Conservation (phyloP, 2,797 vertebrate genomes). For the Chelon labrosus region DNA sequence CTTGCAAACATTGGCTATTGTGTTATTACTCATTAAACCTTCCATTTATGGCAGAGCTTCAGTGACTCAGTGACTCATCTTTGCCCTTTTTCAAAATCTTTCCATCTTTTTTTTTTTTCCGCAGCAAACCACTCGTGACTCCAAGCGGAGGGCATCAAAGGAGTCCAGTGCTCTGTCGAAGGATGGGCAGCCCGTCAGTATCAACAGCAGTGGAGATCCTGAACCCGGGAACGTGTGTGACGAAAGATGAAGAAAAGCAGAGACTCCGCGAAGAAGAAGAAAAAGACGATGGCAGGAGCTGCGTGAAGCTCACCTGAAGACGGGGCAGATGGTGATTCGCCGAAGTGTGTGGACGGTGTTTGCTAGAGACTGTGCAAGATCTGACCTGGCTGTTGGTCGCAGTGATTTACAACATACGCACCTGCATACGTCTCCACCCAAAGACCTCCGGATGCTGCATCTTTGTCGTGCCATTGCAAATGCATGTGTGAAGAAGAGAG, state of each 20-base stretch:
- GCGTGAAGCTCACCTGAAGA: slow-evolving; percentile 25
- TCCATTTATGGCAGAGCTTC: slow-evolving; percentile 14
- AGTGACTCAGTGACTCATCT: slow-evolving; percentile 36
- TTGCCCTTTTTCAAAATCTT: slow-evolving; percentile 50
- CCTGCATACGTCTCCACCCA: slow-evolving; percentile 69
- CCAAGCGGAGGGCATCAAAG: slow-evolving; percentile 76
- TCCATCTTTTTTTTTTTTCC: slow-evolving; percentile 17
- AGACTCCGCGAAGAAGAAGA: slow-evolving; percentile 11
- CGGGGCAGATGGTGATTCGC: slow-evolving; percentile 16
- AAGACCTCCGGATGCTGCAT: slow-evolving; percentile 76
- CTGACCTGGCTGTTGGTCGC: slow-evolving; percentile 26
- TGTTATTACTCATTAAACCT: slow-evolving; percentile 34
- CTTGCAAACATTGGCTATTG: not conserved
- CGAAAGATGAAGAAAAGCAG: slow-evolving; percentile 67
- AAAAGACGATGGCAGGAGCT: slow-evolving; percentile 15
- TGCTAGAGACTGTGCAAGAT: slow-evolving; percentile 40
- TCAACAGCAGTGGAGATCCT: slow-evolving; percentile 47
- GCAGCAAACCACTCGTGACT: slow-evolving; percentile 78
- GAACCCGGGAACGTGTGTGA: slow-evolving; percentile 57
- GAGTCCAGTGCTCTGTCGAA: slow-evolving; percentile 70
- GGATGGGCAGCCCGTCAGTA: slow-evolving; percentile 56
- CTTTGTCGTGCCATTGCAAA: slow-evolving; percentile 70
- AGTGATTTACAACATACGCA: slow-evolving; percentile 52
- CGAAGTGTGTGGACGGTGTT: slow-evolving; percentile 34
- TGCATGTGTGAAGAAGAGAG: slow-evolving; percentile 70